Evolutionary conservation across 2,888 invertebrate species (phyloP).

Genomic region (Drosophila seclusa): DNA sequence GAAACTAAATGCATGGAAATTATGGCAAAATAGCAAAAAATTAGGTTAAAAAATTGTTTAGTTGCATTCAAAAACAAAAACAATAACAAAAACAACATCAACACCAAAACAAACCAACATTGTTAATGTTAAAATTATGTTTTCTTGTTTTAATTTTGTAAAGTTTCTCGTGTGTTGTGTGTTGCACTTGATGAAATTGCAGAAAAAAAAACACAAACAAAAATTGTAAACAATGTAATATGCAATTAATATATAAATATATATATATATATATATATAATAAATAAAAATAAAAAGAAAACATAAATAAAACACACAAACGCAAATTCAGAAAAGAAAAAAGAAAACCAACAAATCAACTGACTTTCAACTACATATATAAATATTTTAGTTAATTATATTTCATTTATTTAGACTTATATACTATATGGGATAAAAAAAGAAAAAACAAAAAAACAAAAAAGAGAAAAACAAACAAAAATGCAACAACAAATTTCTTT

Average conservation of each 20-base stretch:
- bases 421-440: conserved; percentile 31
- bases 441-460: conserved; percentile 18
- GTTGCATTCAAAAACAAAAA: conserved; percentile 40
- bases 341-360: conserved; percentile 26
- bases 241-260: conserved; percentile 51
- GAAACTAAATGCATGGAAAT: conserved; percentile 45
- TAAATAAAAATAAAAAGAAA: not conserved
- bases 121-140: conserved; percentile 38
- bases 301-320: conserved; percentile 30
- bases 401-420: conserved; percentile 39
- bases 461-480: conserved; percentile 39
- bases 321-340: conserved; percentile 24
- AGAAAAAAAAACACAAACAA: conserved; percentile 34
- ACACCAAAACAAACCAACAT: conserved; percentile 44
- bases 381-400: conserved; percentile 44
- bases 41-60: conserved; percentile 55
- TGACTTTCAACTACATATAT: conserved; percentile 47
- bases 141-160: conserved; percentile 54
- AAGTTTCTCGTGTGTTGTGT: conserved; percentile 62
- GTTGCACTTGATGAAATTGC: conserved; percentile 45
- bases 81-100: conserved; percentile 24
- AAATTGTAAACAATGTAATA: conserved; percentile 64
- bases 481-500: conserved; percentile 72
- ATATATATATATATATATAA: conserved; percentile 20
- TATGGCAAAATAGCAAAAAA: conserved; percentile 57